Base-by-base conservation (phyloP, 2,797 vertebrate species). In the Streptopelia turtur region DNA sequence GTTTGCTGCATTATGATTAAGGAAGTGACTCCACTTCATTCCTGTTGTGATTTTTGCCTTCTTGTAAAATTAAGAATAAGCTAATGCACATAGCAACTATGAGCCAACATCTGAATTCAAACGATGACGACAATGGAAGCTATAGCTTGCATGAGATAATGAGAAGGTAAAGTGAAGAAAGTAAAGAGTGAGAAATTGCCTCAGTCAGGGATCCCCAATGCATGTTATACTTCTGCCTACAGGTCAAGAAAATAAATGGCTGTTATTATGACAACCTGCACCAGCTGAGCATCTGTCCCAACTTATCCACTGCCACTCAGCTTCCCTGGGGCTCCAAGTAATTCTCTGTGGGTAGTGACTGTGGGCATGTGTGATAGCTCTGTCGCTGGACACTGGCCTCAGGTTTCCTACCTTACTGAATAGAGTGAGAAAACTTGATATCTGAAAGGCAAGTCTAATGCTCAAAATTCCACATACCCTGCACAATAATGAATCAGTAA, bases 181-280 rank as follows among this genome's bases (percentile, higher is more conserved):
- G 47, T 4, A 74, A 45, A 20, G 60, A 79, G 59, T 84, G 79
- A 95, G 65, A 87, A 83, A 75, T 33, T 81, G 64, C 45, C 57
- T 75, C 12, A 24, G 43, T 75, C 45, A 37, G 61, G 47, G 72
- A 60, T 68, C 66, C 78, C 65, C 59, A 88, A 89, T 87, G 69
- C 49, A 83, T 13, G 27, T 49, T 78, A 13, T 59, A 49, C 56
- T 70, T 77, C 43, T 86, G 68, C 45, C 74, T 76, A 69, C 25
- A 69, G 71, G 64, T 56, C 80, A 64, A 50, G 77, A 64, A 90
- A 88, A 83, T 16, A 93, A 94, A 91, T 83, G 68, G 68, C 74
- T 37, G n/a, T 59, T 56, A 13, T 59, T 65, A 37, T 52, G 69
- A 53, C 22, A 60, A 33, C 23, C n/a, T 70, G 64, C 21, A 79